Evolutionary conservation across 2,113 vertebrate species (phyloP).

Genomic region (Psettodes erumei): DNA sequence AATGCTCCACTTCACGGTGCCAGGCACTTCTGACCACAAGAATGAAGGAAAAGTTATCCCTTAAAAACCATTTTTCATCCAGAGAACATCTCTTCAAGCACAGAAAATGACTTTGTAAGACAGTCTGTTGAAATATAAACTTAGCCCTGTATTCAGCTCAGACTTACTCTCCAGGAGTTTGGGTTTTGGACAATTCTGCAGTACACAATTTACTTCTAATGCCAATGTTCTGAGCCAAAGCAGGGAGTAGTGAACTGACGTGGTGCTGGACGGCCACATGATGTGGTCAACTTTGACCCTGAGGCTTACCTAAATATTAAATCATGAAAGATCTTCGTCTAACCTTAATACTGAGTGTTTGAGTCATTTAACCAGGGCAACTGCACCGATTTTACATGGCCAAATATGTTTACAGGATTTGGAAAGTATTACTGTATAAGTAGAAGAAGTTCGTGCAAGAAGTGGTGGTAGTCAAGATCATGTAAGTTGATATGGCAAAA

Average conservation of each 20-base stretch:
- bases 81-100: slow-evolving; percentile 6
- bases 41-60: slow-evolving; percentile 51
- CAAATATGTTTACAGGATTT: background rate
- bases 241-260: background rate
- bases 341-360: background rate
- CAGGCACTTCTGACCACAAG: slow-evolving; percentile 58
- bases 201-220: background rate
- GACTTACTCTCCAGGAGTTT: background rate
- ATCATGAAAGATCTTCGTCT: slow-evolving; percentile 3
- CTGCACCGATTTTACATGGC: too few species aligned
- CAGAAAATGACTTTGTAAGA: slow-evolving; percentile 25
- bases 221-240: background rate
- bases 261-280: background rate
- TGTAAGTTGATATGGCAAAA: too few species aligned
- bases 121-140: slow-evolving; percentile 20
- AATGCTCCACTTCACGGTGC: slow-evolving; percentile 46
- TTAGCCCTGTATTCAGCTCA: background rate
- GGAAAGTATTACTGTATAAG: background rate
- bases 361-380: background rate
- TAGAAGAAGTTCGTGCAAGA: background rate
- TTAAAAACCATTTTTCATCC: slow-evolving; percentile 36
- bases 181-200: slow-evolving; percentile 1
- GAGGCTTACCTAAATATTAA: background rate
- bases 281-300: background rate
- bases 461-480: too few species aligned